Evolutionary conservation across 1,140 invertebrate species (phyloP), one percentile per base, ranked within the genome.

Genomic region (Penaeus vannamei): DNA sequence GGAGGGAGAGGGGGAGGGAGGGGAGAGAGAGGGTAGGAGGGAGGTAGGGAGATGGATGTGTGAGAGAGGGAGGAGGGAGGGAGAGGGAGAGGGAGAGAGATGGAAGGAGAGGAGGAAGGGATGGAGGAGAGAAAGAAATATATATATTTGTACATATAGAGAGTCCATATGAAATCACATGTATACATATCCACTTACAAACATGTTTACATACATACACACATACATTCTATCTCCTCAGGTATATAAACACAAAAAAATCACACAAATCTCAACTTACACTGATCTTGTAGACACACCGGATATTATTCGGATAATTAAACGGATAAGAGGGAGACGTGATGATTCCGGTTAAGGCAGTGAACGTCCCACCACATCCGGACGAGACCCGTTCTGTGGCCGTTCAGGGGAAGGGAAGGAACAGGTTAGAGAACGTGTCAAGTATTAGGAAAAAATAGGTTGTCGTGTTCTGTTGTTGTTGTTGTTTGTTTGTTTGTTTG

Each of bases 221-320:
- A 42, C 36, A 4, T 42, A n/a, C 36, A 42, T 2, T 42, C 36
- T 7, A 42, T 7, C 8, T 42, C n/a, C n/a, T n/a, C n/a, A n/a
- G n/a, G n/a, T n/a, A n/a, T n/a, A n/a, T n/a, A n/a, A 46, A 46
- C 42, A 5, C 42, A 46, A 3, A 46, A 46, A 3, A 46, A 3
- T 10, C 42, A 10, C 3, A 46, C 42, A 17, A 17, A 8, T 53
- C 53, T 53, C 53, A 53, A 29, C 64, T 86, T 82, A 86, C 85
- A 26, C 53, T 79, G 29, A 86, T 82, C 14, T 72, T 36, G 42
- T 36, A 86, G 22, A 53, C 79, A 32, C 85, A 86, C 7, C 26
- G 46, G n/a, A 86, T 79, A 10, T 86, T 79, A 23, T 79, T 86
- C 46, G 60, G 60, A 69, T 86, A 86, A 46, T 86, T 86, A 42